Evolutionary conservation across 2,113 vertebrate genomes (phyloP), one percentile per base, ranked within the genome.

Genomic region (Falcunculus frontatus): DNA sequence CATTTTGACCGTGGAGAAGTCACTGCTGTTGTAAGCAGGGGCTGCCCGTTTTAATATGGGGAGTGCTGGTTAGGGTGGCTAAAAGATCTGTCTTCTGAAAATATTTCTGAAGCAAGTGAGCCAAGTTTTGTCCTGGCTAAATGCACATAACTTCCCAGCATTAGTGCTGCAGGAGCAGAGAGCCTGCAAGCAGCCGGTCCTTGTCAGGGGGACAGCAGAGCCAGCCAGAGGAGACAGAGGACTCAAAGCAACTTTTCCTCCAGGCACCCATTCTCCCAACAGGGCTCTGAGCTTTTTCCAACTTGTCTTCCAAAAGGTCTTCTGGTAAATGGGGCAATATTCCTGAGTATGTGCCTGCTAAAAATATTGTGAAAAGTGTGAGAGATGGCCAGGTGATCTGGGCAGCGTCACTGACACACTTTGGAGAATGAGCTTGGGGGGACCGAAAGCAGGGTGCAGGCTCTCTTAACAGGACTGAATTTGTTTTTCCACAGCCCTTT

Each of bases 301-400:
- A 20, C 22, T 53, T 1, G 1, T 53, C 33, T 92, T 93, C 52
- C 37, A 41, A 52, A 77, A 90, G 44, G 5, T 23, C 68, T 44
- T 25, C 8, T 70, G 37, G 35, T 73, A 77, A 92, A 81, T 13
- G 13, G 64, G 73, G 4, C 15, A 56, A 47, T 81, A 89, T 84
- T 86, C 56, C 62, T 2, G 7, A n/a, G 27, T 47, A 55, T 77
- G 42, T 3, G 25, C 39, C 67, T 89, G 80, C 60, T 95, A 87
- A 93, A 93, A 93, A 65, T 92, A 76, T 7, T 68, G 44, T 76
- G 85, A 78, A 84, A 70, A 16, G 10, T 1, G 2, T 55, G 57
- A 84, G 68, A 75, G 33, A 52, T 68, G 53, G 46, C 60, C 79
- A 82, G 93, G 83, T 96, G 80, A 89, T 95, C 68, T 87, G 85